A percentile compares a stretch with the other conserved stretches of the same genome.
These are phyloP conservation scores for Solenopsis invicta DNA, from an alignment of 1,140 invertebrate genomes.

Conservation along the genomic window DNA sequence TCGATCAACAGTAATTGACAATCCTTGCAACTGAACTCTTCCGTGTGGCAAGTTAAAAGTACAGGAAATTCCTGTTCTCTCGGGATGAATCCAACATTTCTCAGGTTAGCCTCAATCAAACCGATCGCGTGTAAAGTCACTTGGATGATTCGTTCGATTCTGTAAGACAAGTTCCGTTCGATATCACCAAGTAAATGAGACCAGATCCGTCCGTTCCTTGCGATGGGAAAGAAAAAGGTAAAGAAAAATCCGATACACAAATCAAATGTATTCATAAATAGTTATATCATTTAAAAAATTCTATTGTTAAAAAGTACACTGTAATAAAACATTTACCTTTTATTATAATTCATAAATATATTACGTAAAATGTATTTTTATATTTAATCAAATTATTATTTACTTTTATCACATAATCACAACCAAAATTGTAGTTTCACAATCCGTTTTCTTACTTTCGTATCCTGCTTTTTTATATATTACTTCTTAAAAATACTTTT, in stretches of 20 bases:
- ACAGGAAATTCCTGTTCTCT: constrained; percentile 40
- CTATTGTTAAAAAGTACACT: neutral
- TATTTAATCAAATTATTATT: neutral
- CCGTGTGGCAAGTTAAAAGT: constrained; percentile 34
- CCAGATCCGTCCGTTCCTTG: neutral
- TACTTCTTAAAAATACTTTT: neutral
- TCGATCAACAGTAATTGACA: constrained; percentile 38
- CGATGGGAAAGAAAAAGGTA: neutral
- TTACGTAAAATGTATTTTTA: neutral
- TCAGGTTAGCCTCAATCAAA: constrained; percentile 55
- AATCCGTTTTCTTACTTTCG: neutral
- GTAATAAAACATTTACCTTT: neutral
- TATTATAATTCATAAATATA: neutral
- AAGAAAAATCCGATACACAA: neutral
- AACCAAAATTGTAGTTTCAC: neutral
- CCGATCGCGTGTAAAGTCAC: constrained; percentile 68
- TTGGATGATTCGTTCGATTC: constrained; percentile 38
- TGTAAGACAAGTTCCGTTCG: constrained; percentile 46
- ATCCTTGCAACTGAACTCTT: constrained; percentile 47
- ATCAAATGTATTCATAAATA: neutral
- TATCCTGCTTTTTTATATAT: neutral
- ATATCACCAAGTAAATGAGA: constrained; percentile 16
- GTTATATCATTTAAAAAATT: neutral
- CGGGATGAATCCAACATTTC: constrained; percentile 54
- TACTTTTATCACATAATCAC: neutral